A percentile compares a stretch with the other conserved stretches of the same genome.
These are phyloP conservation scores for Caenorhabditis remanei DNA, from an alignment of 1,140 invertebrate species.

Conservation along the genomic window DNA sequence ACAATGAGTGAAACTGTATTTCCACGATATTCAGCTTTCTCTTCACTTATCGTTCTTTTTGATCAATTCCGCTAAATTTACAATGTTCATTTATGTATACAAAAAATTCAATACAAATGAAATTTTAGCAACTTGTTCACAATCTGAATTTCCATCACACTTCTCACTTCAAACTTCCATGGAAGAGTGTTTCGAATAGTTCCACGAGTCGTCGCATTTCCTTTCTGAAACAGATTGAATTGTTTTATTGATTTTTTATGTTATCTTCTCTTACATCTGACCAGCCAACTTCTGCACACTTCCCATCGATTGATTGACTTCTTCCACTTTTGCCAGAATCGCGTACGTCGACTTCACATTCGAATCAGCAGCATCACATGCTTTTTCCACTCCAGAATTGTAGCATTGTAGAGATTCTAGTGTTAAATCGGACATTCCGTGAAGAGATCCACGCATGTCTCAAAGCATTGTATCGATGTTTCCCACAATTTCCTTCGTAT, in stretches of 20 bases:
- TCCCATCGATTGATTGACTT: slow-evolving; percentile 60
- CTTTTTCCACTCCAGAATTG: slow-evolving; percentile 60
- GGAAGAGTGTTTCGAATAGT: slow-evolving; percentile 64
- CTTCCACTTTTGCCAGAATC: slow-evolving; percentile 67
- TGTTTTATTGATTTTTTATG: background rate
- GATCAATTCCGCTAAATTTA: too few species aligned
- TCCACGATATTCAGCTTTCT: too few species aligned
- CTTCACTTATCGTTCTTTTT: too few species aligned
- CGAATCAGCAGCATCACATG: slow-evolving; percentile 64
- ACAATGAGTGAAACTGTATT: too few species aligned
- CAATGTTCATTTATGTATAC: too few species aligned
- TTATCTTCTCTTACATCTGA: slow-evolving; percentile 56
- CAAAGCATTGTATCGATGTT: slow-evolving; percentile 60
- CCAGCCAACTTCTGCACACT: slow-evolving; percentile 52
- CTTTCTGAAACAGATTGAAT: slow-evolving; percentile 53
- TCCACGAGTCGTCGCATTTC: slow-evolving; percentile 64
- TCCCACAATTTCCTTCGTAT: slow-evolving; percentile 60
- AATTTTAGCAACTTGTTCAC: background rate
- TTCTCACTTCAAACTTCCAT: slow-evolving; percentile 56
- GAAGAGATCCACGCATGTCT: slow-evolving; percentile 63
- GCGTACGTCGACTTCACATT: slow-evolving; percentile 65
- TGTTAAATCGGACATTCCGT: slow-evolving; percentile 65
- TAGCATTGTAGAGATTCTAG: slow-evolving; percentile 65
- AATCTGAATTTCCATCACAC: background rate
- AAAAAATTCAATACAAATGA: background rate